Evolutionary conservation across 2,888 invertebrate genomes (phyloP).

Genomic region (Sinopyrophorus schimmeli): DNA sequence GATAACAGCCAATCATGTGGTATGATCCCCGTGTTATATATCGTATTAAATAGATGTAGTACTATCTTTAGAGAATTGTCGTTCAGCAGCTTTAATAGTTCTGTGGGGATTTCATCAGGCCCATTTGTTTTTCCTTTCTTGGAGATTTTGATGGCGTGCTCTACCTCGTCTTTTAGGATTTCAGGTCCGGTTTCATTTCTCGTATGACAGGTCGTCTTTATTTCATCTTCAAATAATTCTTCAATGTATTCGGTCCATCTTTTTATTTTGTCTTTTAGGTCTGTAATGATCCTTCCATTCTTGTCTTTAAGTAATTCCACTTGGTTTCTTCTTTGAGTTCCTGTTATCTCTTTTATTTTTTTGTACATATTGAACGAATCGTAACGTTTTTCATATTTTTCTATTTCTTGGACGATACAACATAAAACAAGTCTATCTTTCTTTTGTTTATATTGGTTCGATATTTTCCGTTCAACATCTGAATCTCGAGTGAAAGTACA

Average conservation of each 20-base stretch:
- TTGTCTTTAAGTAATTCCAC: slow-evolving; percentile 7
- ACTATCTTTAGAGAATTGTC: too few species aligned
- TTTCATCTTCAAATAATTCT: slow-evolving; percentile 9
- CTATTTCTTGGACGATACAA: too few species aligned
- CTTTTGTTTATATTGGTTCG: too few species aligned
- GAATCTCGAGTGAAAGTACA: too few species aligned
- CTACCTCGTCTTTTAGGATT: slow-evolving; percentile 13
- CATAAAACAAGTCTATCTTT: too few species aligned
- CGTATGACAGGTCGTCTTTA: background rate
- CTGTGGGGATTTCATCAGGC: background rate
- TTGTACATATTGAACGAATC: slow-evolving; percentile 2
- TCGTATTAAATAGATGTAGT: slow-evolving; percentile 21
- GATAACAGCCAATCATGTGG: slow-evolving; percentile 24
- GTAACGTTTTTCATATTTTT: background rate
- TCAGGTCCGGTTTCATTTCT: slow-evolving; percentile 2
- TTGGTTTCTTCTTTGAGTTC: slow-evolving; percentile 5
- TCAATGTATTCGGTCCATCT: slow-evolving; percentile 11
- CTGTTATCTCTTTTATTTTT: slow-evolving; percentile 9
- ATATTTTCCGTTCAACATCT: too few species aligned
- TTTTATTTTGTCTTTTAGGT: slow-evolving; percentile 8
- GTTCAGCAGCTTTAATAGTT: slow-evolving; percentile 3
- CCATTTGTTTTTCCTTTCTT: slow-evolving; percentile 1
- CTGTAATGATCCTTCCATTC: slow-evolving; percentile 9
- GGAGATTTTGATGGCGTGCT: slow-evolving; percentile 5
- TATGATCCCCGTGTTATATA: slow-evolving; percentile 19